phyloP scores from a whole-genome alignment of 2,797 vertebrate species.

The Microctenopoma lineatum region DNA sequence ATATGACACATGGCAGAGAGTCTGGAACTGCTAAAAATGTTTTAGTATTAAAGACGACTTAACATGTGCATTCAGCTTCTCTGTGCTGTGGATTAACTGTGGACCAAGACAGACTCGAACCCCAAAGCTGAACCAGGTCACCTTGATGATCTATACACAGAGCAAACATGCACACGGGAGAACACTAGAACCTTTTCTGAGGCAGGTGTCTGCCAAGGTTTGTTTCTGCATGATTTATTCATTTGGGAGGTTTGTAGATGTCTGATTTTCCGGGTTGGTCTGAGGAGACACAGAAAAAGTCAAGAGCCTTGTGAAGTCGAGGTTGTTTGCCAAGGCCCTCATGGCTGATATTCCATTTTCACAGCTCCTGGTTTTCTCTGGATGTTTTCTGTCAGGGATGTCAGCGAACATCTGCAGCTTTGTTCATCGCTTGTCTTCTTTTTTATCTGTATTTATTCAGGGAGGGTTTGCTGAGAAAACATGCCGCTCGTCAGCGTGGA shows the following conservation, averaged over 20 bases:
- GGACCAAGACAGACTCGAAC: constrained; percentile 10
- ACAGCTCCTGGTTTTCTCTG: constrained; percentile 26
- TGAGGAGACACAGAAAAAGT: constrained; percentile 42
- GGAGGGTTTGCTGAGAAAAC: constrained; percentile 23
- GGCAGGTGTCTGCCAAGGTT: constrained; percentile 47
- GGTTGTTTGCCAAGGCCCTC: constrained; percentile 21
- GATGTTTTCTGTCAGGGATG: constrained; percentile 34
- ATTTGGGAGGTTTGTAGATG: constrained; percentile 46
- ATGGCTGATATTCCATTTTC: constrained; percentile 38
- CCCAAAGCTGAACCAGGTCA: constrained; percentile 51
- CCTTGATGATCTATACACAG: constrained; percentile 38
- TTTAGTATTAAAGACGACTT: too few relatives aligned
- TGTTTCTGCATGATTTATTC: constrained; percentile 72
- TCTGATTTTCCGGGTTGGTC: constrained; percentile 48
- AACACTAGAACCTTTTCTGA: constrained; percentile 18
- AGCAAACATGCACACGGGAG: constrained; percentile 30
- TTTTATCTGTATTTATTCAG: constrained; percentile 32
- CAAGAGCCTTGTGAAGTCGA: constrained; percentile 49
- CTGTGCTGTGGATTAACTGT: not conserved
- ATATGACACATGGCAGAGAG: not conserved
- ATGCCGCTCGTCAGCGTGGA: not conserved
- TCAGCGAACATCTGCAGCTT: constrained; percentile 36
- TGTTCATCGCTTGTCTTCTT: constrained; percentile 25
- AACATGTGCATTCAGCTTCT: constrained; percentile 1
- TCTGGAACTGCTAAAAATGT: not conserved